These are phyloP conservation scores for Agriopis marginaria DNA, from an alignment of 2,888 invertebrate species.

Conservation along the genomic window DNA sequence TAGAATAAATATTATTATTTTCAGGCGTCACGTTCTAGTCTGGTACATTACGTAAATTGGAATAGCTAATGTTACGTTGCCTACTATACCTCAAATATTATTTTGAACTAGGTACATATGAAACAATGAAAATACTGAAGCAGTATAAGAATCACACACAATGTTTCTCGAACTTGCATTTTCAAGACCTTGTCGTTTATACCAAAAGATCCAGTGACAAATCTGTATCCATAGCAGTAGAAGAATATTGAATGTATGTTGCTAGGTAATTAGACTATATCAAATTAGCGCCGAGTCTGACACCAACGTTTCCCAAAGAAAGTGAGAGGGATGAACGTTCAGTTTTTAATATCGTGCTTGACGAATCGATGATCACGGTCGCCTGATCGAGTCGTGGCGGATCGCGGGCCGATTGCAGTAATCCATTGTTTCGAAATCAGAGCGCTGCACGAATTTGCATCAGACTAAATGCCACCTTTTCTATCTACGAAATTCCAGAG, in stretches of 20 bases:
- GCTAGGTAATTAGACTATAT: constrained; percentile 13
- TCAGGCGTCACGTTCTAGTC: constrained; percentile 32
- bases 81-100: not conserved
- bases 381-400: constrained; percentile 50
- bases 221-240: not conserved
- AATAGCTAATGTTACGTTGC: constrained; percentile 15
- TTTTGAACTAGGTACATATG: not conserved
- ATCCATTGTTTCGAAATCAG: constrained; percentile 49
- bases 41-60: constrained; percentile 27
- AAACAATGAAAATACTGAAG: not conserved
- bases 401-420: constrained; percentile 50
- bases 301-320: constrained; percentile 41
- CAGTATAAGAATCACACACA: no score
- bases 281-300: constrained; percentile 7
- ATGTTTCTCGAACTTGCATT: no score
- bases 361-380: constrained; percentile 65
- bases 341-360: constrained; percentile 54
- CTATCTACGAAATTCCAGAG: not conserved
- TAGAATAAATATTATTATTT: constrained; percentile 47
- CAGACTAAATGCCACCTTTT: not conserved
- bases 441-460: constrained; percentile 7
- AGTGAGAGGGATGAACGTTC: constrained; percentile 59
- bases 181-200: no score
- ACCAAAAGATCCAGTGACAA: not conserved
- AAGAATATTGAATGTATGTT: constrained; percentile 2